Conservation (phyloP, 2,113 vertebrate species). For the Hippocampus mohnikei region DNA sequence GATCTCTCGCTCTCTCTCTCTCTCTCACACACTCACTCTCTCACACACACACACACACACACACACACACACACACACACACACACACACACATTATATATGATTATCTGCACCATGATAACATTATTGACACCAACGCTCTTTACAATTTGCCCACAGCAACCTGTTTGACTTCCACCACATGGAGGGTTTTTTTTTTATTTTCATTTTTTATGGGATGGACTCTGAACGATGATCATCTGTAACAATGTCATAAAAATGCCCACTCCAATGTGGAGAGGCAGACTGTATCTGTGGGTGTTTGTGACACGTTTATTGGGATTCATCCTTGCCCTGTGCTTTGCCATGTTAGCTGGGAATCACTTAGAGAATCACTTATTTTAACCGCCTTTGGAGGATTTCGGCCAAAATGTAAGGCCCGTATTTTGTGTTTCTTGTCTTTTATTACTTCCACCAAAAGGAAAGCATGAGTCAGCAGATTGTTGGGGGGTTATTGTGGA, state of each 20-base stretch:
- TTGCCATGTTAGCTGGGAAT: neutral
- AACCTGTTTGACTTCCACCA: neutral
- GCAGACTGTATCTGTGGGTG: neutral
- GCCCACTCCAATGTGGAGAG: neutral
- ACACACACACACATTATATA: conserved; percentile 1
- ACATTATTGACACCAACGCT: conserved; percentile 12
- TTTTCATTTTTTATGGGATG: neutral
- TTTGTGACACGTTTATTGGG: neutral
- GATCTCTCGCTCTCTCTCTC: conserved; percentile 11
- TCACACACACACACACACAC: neutral
- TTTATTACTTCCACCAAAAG: neutral
- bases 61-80: conserved; percentile 4
- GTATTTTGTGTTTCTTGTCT: neutral
- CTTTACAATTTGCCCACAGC: conserved; percentile 11
- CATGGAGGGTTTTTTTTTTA: neutral
- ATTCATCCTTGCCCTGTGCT: neutral
- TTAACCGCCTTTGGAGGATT: neutral
- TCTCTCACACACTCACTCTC: neutral
- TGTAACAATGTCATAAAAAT: conserved; percentile 5
- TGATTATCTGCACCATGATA: conserved; percentile 15
- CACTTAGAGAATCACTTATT: neutral
- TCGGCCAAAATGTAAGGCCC: neutral
- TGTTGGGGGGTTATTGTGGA: no score
- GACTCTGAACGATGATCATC: conserved; percentile 11
- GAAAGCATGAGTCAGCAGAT: neutral